These are phyloP conservation scores for Platynereis dumerilii DNA, from an alignment of 2,888 invertebrate species.

Conservation along the genomic window DNA sequence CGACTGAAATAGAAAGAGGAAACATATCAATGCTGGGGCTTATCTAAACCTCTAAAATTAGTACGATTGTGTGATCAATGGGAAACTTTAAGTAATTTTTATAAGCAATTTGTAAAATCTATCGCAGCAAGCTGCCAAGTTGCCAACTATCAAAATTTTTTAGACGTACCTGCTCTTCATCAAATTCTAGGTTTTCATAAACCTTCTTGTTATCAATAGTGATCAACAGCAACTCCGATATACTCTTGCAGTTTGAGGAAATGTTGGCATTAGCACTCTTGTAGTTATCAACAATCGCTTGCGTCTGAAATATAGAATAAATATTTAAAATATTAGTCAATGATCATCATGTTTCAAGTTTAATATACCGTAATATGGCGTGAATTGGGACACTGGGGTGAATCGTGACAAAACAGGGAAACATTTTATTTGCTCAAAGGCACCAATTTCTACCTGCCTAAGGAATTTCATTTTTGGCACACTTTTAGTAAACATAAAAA, in stretches of 20 bases:
- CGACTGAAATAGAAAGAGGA: slow-evolving; percentile 35
- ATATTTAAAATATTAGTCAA: not conserved
- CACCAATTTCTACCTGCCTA: no score
- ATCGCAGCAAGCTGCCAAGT: no score
- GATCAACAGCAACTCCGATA: slow-evolving; percentile 61
- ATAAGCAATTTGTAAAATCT: no score
- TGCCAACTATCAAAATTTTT: no score
- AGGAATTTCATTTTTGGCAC: no score
- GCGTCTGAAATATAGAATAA: slow-evolving; percentile 41
- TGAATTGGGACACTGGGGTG: no score
- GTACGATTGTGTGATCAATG: no score
- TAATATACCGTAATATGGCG: not conserved
- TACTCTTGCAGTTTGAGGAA: slow-evolving; percentile 55
- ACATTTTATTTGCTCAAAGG: no score
- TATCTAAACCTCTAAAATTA: no score
- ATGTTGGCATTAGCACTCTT: slow-evolving; percentile 75
- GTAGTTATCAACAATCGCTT: slow-evolving; percentile 81
- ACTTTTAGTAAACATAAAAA: no score
- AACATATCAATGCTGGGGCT: not conserved
- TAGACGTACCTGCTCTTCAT: slow-evolving; percentile 55
- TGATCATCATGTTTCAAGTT: not conserved
- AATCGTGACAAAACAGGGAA: no score
- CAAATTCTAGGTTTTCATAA: slow-evolving; percentile 63
- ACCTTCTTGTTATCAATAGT: slow-evolving; percentile 60
- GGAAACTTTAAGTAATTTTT: no score